phyloP scores from a whole-genome alignment of 2,888 invertebrate genomes.

The Drosophila gaucha region DNA sequence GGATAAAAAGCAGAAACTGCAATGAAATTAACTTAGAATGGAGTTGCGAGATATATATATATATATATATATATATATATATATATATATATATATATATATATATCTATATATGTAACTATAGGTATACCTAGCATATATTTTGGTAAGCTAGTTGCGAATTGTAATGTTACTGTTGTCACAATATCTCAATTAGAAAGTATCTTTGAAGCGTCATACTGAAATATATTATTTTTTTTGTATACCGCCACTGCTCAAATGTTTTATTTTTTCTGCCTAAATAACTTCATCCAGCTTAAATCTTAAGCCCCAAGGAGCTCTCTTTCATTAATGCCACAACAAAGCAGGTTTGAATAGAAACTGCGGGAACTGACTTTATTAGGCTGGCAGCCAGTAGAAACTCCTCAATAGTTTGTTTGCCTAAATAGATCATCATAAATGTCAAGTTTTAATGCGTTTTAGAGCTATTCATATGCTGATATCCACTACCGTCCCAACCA shows the following conservation, averaged over 20 bases:
- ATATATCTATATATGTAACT: neutral
- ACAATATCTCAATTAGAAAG: constrained; percentile 21
- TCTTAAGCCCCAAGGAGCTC: constrained; percentile 4
- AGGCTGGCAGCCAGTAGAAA: constrained; percentile 31
- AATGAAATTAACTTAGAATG: constrained; percentile 24
- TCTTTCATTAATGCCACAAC: constrained; percentile 15
- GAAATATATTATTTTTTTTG: no score
- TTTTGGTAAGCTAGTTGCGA: neutral
- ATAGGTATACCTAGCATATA: no score
- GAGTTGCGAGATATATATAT: neutral
- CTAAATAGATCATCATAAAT: constrained; percentile 77
- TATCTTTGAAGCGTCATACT: no score
- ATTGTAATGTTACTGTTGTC: neutral
- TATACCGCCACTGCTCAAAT: constrained; percentile 1
- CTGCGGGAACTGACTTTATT: constrained; percentile 61
- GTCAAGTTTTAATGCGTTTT: constrained; percentile 64
- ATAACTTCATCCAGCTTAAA: constrained; percentile 43
- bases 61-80: neutral
- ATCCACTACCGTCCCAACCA: constrained; percentile 45
- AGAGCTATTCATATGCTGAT: constrained; percentile 65
- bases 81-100: neutral
- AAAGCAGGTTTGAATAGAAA: constrained; percentile 31
- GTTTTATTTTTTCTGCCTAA: constrained; percentile 7
- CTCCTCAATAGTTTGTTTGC: constrained; percentile 53
- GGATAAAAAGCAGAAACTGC: constrained; percentile 8